Conservation (phyloP, 2,113 vertebrate species). For the Hipposideros armiger region DNA sequence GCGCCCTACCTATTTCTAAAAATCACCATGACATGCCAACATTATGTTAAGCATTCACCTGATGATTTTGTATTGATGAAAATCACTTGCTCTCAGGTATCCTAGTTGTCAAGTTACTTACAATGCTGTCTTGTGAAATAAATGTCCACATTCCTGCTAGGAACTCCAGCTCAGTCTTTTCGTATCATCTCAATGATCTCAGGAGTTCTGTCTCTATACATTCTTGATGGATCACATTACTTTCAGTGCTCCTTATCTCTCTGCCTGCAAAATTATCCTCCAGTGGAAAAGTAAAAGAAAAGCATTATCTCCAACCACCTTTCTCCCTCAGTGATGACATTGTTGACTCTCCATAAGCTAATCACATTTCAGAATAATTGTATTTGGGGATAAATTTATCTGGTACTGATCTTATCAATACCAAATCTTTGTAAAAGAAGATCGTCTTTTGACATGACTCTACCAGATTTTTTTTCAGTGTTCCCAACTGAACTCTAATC, state of each 20-base stretch:
- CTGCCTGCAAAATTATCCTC: constrained; percentile 76
- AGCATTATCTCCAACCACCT: constrained; percentile 76
- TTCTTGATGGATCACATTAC: constrained; percentile 77
- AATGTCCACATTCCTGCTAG: constrained; percentile 58
- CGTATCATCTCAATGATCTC: constrained; percentile 66
- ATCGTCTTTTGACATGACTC: constrained; percentile 31
- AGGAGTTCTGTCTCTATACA: constrained; percentile 55
- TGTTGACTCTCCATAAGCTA: constrained; percentile 70
- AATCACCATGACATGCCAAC: background rate
- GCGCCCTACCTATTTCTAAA: background rate
- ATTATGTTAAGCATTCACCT: background rate
- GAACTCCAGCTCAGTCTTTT: constrained; percentile 77
- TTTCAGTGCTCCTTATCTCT: constrained; percentile 81
- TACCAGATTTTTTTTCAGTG: constrained; percentile 15
- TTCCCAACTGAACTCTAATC: constrained; percentile 42
- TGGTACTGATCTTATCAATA: constrained; percentile 72
- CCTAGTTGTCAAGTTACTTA: constrained; percentile 71
- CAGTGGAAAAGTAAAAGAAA: constrained; percentile 74
- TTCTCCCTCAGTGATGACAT: constrained; percentile 65
- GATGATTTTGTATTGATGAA: constrained; percentile 13
- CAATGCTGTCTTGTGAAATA: constrained; percentile 69
- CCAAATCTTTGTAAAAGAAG: constrained; percentile 49
- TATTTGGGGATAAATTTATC: constrained; percentile 74
- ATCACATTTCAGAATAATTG: constrained; percentile 79
- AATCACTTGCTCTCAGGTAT: background rate